Conservation (phyloP, 2,113 vertebrate genomes). For the Pangasianodon gigas region DNA sequence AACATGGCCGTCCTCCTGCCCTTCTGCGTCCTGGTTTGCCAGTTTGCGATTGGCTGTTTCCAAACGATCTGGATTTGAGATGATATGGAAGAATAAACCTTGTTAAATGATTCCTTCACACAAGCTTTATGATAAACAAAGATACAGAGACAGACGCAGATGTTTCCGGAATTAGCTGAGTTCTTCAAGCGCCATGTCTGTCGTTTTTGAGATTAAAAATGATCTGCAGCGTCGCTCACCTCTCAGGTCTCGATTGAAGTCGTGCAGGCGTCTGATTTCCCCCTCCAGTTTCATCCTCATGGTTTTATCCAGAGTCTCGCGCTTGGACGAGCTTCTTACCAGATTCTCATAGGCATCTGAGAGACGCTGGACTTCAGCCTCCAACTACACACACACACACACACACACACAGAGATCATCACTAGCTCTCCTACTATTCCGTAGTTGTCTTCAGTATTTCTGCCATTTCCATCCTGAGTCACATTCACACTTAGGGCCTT, state of each 20-base stretch:
- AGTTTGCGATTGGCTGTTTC: slow-evolving; percentile 85
- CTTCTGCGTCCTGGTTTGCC: slow-evolving; percentile 76
- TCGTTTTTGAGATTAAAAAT: not conserved
- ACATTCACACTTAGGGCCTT: too few relatives aligned
- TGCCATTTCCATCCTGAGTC: not conserved
- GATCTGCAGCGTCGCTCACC: slow-evolving; percentile 59
- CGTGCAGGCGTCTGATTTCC: slow-evolving; percentile 84
- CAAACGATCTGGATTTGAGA: slow-evolving; percentile 78
- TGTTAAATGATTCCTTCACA: not conserved
- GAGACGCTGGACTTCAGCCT: slow-evolving; percentile 82
- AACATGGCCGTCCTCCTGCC: slow-evolving; percentile 72
- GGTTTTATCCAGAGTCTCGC: slow-evolving; percentile 82
- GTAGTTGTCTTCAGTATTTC: not conserved
- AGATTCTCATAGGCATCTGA: slow-evolving; percentile 84
- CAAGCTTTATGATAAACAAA: not conserved
- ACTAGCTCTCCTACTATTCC: not conserved
- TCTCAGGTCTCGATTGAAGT: slow-evolving; percentile 87
- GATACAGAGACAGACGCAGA: not conserved
- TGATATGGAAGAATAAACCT: slow-evolving; percentile 52
- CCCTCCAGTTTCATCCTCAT: slow-evolving; percentile 85
- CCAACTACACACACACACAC: slow-evolving; percentile 73
- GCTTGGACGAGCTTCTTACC: slow-evolving; percentile 83
- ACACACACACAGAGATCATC: slow-evolving; percentile 2
- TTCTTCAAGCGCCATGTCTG: not conserved
- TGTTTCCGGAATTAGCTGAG: not conserved